Conservation (phyloP, 1,140 invertebrate species). For the Bathynomus jamesi region DNA sequence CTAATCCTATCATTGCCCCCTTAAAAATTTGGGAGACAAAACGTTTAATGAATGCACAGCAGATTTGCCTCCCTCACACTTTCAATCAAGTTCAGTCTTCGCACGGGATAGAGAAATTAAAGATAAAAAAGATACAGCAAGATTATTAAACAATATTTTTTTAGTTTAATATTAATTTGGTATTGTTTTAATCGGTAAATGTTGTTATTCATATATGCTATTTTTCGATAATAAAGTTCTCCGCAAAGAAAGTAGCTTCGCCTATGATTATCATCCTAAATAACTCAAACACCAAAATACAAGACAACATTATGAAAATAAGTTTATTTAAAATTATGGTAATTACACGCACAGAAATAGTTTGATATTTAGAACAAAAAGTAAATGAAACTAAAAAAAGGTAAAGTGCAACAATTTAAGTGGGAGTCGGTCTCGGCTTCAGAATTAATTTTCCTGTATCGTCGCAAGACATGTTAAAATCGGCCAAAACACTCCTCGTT, state of each 20-base stretch:
- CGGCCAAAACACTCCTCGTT: constrained; percentile 75
- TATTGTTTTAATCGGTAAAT: too few species aligned
- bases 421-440: constrained; percentile 61
- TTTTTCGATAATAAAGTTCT: not conserved
- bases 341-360: not conserved
- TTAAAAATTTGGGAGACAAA: too few species aligned
- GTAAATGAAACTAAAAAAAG: not conserved
- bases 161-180: too few species aligned
- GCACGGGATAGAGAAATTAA: too few species aligned
- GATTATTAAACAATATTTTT: too few species aligned
- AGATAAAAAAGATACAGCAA: too few species aligned
- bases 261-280: not conserved
- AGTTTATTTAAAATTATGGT: not conserved
- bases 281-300: not conserved
- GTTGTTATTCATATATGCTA: not conserved
- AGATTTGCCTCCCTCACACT: too few species aligned
- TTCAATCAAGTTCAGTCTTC: too few species aligned
- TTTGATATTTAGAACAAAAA: not conserved
- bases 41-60: too few species aligned
- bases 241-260: not conserved
- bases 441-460: constrained; percentile 86
- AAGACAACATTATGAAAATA: not conserved
- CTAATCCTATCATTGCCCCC: too few species aligned
- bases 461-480: constrained; percentile 98
- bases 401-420: constrained; percentile 15